Percentiles rank a stretch among this genome's conserved stretches.
These are phyloP conservation scores for Addax nasomaculatus DNA, from an alignment of 2,113 vertebrate genomes.

Conservation along the genomic window DNA sequence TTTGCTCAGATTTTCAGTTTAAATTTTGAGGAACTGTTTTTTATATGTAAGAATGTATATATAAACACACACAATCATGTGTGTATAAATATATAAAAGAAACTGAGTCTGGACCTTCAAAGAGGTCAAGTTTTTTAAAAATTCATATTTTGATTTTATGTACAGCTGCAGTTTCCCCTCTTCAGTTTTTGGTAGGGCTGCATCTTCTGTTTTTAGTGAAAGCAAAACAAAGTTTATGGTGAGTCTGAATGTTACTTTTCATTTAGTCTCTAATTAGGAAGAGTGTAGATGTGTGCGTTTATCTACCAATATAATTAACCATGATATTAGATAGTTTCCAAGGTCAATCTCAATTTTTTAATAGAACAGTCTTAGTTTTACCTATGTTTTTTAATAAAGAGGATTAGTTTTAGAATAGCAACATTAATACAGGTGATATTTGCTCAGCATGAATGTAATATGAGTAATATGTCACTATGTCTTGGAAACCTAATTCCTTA, in stretches of 20 bases:
- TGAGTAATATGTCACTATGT: not conserved
- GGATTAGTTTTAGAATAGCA: not conserved
- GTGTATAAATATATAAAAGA: constrained; percentile 17
- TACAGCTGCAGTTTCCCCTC: not conserved
- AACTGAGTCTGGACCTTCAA: constrained; percentile 65
- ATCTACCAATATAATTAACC: not conserved
- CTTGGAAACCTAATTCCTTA: not conserved
- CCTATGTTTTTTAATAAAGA: not conserved
- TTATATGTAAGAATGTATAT: not conserved
- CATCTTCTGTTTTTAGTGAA: not conserved
- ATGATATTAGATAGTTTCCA: not conserved
- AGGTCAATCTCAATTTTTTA: not conserved
- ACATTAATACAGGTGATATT: not conserved
- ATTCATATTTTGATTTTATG: not conserved
- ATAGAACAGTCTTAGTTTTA: not conserved
- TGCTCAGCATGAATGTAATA: not conserved
- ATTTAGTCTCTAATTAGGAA: not conserved
- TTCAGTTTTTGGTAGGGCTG: not conserved
- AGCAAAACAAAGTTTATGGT: constrained; percentile 24
- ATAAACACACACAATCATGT: constrained; percentile 42
- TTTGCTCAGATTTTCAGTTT: not conserved
- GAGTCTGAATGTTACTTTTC: not conserved
- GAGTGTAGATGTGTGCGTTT: not conserved
- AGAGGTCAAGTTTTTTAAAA: constrained; percentile 28
- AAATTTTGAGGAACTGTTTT: not conserved